These are phyloP conservation scores for Chrysodeixis includens DNA, from an alignment of 2,888 invertebrate genomes.

Conservation along the genomic window DNA sequence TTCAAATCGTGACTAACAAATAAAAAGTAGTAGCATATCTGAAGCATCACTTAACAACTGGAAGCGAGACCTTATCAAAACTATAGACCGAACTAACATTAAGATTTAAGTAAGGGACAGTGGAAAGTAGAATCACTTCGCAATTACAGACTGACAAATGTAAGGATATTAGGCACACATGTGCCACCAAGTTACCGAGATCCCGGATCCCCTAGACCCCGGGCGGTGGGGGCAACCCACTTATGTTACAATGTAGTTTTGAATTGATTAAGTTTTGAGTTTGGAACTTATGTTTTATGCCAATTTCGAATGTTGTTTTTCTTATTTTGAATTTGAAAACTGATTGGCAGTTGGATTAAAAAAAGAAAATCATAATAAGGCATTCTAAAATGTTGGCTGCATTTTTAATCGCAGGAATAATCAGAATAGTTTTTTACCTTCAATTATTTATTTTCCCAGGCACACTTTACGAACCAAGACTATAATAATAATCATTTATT, in stretches of 20 bases:
- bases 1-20: background rate
- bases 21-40: background rate
- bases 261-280: slow-evolving; percentile 49
- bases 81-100: slow-evolving; percentile 80
- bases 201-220: slow-evolving; percentile 30
- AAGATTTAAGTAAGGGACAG: slow-evolving; percentile 86
- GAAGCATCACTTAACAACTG: slow-evolving; percentile 9
- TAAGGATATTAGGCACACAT: slow-evolving; percentile 87
- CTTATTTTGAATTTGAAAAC: slow-evolving; percentile 14
- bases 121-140: slow-evolving; percentile 85
- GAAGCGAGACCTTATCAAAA: slow-evolving; percentile 54
- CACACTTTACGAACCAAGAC: background rate
- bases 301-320: background rate
- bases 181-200: slow-evolving; percentile 77
- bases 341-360: background rate
- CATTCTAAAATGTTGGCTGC: too few relatives aligned
- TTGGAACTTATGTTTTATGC: slow-evolving; percentile 32
- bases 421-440: too few relatives aligned
- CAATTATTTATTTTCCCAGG: background rate
- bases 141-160: slow-evolving; percentile 89
- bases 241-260: slow-evolving; percentile 54
- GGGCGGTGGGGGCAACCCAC: slow-evolving; percentile 48
- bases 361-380: too few relatives aligned
- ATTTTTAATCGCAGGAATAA: background rate
- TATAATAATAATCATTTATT: too few relatives aligned